Conservation (phyloP, 2,888 invertebrate species). For the Cephonodes hylas region DNA sequence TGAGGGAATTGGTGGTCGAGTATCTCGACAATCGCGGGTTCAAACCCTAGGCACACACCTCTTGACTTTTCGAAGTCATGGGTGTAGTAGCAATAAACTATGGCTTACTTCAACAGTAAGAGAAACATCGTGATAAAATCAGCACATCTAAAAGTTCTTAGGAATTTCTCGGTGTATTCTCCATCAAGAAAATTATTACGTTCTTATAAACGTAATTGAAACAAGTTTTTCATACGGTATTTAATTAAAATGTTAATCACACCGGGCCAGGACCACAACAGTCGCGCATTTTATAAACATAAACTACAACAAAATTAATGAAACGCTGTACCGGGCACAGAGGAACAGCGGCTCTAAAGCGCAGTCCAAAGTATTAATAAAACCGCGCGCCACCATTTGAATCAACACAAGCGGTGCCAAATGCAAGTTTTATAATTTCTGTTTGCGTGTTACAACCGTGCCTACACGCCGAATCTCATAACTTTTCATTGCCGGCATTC, state of each 20-base stretch:
- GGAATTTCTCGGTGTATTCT: too few relatives aligned
- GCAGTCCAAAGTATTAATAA: slow-evolving; percentile 44
- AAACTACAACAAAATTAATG: background rate
- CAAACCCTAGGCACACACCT: too few relatives aligned
- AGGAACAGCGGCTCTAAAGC: background rate
- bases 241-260: background rate
- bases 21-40: too few relatives aligned
- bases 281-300: background rate
- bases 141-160: too few relatives aligned
- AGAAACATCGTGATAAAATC: too few relatives aligned
- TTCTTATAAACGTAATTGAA: background rate
- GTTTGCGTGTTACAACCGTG: slow-evolving; percentile 46
- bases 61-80: too few relatives aligned
- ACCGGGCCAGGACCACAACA: background rate
- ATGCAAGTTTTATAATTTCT: slow-evolving; percentile 60
- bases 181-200: background rate
- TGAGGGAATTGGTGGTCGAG: too few relatives aligned
- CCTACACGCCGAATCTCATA: slow-evolving; percentile 57
- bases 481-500: slow-evolving; percentile 46
- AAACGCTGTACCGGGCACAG: background rate
- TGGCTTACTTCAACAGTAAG: too few relatives aligned
- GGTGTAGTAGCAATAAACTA: too few relatives aligned
- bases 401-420: slow-evolving; percentile 51
- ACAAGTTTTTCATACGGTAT: background rate
- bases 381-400: slow-evolving; percentile 49